A percentile compares a stretch with the other conserved stretches of the same genome.
phyloP scores from a whole-genome alignment of 2,797 vertebrate genomes.

The Galago senegalensis region DNA sequence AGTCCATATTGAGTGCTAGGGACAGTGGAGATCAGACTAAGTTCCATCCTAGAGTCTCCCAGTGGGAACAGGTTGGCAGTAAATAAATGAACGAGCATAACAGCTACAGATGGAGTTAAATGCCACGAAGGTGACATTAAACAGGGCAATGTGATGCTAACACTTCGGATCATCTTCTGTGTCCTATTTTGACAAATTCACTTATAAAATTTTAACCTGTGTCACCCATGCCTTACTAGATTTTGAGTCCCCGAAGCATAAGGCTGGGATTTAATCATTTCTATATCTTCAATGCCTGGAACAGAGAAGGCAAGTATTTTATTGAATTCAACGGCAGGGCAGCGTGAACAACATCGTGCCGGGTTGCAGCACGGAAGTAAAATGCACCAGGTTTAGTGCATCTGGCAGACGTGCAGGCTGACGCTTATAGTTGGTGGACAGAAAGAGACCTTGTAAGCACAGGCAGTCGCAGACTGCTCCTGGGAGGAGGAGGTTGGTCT shows the following conservation, averaged over 20 bases:
- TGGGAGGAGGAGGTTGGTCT: background rate
- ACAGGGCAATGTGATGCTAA: background rate
- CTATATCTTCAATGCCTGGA: background rate
- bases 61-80: background rate
- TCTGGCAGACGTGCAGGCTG: fast-evolving
- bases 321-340: background rate
- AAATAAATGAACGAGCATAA: background rate
- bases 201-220: background rate
- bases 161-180: background rate
- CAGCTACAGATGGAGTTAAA: background rate
- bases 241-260: background rate
- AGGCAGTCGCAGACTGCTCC: background rate
- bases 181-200: background rate
- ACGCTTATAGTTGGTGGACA: background rate
- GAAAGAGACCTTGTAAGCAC: background rate
- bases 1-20: background rate
- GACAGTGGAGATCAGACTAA: background rate
- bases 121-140: background rate
- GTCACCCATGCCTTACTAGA: background rate
- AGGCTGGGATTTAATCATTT: background rate
- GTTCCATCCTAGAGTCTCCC: background rate
- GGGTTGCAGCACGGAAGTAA: background rate
- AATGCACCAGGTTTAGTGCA: background rate
- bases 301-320: background rate
- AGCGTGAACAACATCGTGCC: background rate